Evolutionary conservation across 2,888 invertebrate genomes (phyloP).

Genomic region (Cheilosia urbana): DNA sequence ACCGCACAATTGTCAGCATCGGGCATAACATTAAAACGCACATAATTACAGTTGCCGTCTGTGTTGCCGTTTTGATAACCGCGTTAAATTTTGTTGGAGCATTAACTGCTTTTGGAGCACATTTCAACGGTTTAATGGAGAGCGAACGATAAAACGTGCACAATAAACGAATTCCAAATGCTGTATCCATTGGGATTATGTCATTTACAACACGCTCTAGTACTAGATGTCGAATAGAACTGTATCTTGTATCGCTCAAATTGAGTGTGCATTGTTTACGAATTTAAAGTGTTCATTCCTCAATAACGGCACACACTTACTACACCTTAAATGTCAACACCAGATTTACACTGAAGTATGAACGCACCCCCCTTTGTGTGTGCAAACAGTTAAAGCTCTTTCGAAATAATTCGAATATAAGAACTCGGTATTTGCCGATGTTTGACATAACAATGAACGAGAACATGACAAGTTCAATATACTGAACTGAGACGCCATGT

Average conservation of each 20-base stretch:
- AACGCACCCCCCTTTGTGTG: too few relatives aligned
- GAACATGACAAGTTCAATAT: not conserved
- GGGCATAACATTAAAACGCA: conserved; percentile 24
- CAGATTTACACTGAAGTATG: too few relatives aligned
- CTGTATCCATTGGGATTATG: conserved; percentile 18
- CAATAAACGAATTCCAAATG: conserved; percentile 33
- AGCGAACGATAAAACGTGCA: conserved; percentile 17
- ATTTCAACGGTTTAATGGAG: conserved; percentile 38
- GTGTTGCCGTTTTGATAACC: conserved; percentile 50
- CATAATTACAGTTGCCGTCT: conserved; percentile 31
- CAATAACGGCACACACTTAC: too few relatives aligned
- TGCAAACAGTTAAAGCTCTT: too few relatives aligned
- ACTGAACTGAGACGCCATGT: conserved; percentile 8
- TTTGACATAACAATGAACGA: not conserved
- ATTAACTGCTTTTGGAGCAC: conserved; percentile 33
- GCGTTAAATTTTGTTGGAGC: conserved; percentile 38
- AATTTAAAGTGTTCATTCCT: too few relatives aligned
- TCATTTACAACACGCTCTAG: conserved; percentile 17
- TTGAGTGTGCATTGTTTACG: too few relatives aligned
- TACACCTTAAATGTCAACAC: too few relatives aligned
- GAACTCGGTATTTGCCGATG: not conserved
- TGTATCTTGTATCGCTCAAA: not conserved
- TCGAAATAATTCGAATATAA: too few relatives aligned
- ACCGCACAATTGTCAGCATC: conserved; percentile 20
- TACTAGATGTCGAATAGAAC: conserved; percentile 6